Conservation (phyloP, 1,140 invertebrate genomes). For the Caerostris extrusa region DNA sequence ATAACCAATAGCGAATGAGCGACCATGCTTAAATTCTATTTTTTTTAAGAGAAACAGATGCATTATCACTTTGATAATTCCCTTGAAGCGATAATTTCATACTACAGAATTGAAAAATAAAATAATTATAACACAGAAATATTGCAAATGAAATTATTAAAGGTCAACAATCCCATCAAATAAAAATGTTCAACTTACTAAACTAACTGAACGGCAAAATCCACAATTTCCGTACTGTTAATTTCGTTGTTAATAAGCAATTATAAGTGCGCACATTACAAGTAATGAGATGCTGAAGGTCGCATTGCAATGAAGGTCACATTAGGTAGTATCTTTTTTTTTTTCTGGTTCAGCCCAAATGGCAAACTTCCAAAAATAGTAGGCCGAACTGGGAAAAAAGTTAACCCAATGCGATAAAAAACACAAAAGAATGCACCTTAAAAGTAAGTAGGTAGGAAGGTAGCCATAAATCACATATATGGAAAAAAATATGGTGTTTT, state of each 20-base stretch:
- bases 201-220: not conserved
- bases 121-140: too few relatives aligned
- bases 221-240: not conserved
- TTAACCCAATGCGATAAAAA: not conserved
- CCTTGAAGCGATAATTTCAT: too few relatives aligned
- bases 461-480: constrained; percentile 6
- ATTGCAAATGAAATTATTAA: too few relatives aligned
- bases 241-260: not conserved
- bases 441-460: constrained; percentile 11
- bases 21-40: too few relatives aligned
- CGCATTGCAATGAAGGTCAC: not conserved
- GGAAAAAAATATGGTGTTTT: not conserved
- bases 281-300: not conserved
- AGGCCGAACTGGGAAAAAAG: not conserved
- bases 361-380: constrained; percentile 4
- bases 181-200: not conserved
- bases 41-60: too few relatives aligned
- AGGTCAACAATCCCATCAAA: too few relatives aligned
- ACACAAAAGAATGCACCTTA: not conserved
- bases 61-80: too few relatives aligned
- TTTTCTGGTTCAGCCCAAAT: not conserved
- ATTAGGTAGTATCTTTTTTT: not conserved
- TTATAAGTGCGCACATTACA: not conserved
- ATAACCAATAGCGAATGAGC: too few relatives aligned
- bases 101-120: too few relatives aligned